A percentile compares a stretch with the other conserved stretches of the same genome.
Evolutionary conservation across 2,113 vertebrate genomes (phyloP).

Genomic region (Arenaria interpres): DNA sequence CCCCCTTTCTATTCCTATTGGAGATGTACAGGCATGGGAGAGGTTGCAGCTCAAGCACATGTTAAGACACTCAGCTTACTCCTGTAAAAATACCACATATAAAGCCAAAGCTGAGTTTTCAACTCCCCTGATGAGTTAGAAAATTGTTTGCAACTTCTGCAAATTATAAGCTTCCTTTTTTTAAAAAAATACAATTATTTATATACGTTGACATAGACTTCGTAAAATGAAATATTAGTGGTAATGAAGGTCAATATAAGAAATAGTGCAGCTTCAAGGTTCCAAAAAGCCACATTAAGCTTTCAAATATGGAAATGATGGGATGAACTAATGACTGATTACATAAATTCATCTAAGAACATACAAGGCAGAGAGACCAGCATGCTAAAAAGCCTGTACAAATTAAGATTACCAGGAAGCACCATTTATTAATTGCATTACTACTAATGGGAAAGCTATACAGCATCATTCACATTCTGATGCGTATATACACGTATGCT

Average conservation of each 20-base stretch:
- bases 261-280: neutral
- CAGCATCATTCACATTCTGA: neutral
- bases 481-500: neutral
- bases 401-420: neutral
- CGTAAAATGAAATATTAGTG: neutral
- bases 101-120: neutral
- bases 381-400: neutral
- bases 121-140: neutral
- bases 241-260: neutral
- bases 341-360: neutral
- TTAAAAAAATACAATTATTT: neutral
- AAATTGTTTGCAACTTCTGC: neutral
- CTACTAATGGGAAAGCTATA: neutral
- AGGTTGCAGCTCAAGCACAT: neutral
- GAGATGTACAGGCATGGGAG: neutral
- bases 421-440: neutral
- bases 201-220: neutral
- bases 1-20: neutral
- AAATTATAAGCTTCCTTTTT: neutral
- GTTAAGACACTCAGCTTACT: neutral
- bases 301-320: neutral
- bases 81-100: neutral
- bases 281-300: neutral
- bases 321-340: neutral
- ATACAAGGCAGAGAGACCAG: neutral